Evolutionary conservation across 1,140 invertebrate genomes (phyloP), one percentile per base, ranked within the genome.

Genomic region (Eriosoma lanigerum): DNA sequence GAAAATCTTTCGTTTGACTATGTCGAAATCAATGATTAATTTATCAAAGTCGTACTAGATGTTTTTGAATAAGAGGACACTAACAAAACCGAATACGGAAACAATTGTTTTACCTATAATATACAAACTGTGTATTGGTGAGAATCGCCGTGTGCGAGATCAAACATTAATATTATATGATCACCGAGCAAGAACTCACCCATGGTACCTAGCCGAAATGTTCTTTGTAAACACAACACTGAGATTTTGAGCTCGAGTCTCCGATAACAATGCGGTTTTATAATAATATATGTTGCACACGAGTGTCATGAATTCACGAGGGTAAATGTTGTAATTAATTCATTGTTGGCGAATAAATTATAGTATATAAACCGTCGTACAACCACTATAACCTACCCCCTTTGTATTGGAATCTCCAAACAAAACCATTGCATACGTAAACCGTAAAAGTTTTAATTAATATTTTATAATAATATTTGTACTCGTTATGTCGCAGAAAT

Each of bases 321-420:
- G 60, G 60, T 64, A 64, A 64, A 64, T 38, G 62, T 64, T 38
- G 29, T 64, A 64, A 64, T 64, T 64, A 64, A 44, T 64, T 64
- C 62, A 64, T 64, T 64, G 62, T 64, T 64, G 19, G 32, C 12
- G 62, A 38, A 64, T 64, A 64, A 44, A 64, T 64, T 38, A 38
- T 38, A 21, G 32, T 64, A 19, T 44, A 64, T 64, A n/a, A 64
- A 38, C 29, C 38, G 19, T 38, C 62, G 10, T 64, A 44, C 32
- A 64, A 38, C 29, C 19, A 64, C 8, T 17, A 32, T n/a, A n/a
- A n/a, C n/a, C n/a, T n/a, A n/a, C n/a, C 60, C 60, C 60, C 32
- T 64, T 38, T 38, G 62, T 21, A 44, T 64, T 64, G 62, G 38
- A 64, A 64, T 64, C n/a, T 64, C 32, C 12, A 44, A 29, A 44